Base-by-base conservation (phyloP, 2,113 vertebrate species). In the Oxygymnocypris stewartii region DNA sequence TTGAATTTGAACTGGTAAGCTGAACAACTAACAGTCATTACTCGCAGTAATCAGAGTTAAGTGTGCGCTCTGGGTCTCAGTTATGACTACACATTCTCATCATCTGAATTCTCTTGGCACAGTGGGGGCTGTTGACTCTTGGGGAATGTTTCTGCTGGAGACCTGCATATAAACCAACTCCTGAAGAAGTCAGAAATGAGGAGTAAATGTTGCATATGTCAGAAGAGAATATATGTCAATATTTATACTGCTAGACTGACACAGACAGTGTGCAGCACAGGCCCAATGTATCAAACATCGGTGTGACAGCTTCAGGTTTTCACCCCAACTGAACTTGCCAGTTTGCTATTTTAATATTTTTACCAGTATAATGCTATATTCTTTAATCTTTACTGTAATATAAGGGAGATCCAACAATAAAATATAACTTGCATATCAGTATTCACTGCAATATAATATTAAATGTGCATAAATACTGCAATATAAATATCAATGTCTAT, bases 171-270 rank as follows among this genome's bases (percentile, higher is more conserved):
- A 77, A 77, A 51, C 23, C 40, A 47, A 44, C 42, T 47, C n/a
- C 47, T 77, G 44, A 51, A 54, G 47, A 78, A 51, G 25, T 77
- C 44, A 80, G 20, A 80, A 37, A 80, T 61, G 35, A 80, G 35
- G 12, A 80, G 57, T 16, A 37, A 23, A 63, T 63, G 54, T n/a
- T 57, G 61, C 10, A 79, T 12, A 25, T 80, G 75, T 35, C 75
- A 78, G 44, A 54, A 25, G 35, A 40, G 35, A 61, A 63, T 23
- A 80, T n/a, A 13, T 80, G 78, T 80, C 78, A 80, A 63, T 61
- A 61, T 61, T 40, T 80, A 42, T 80, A 44, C 31, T n/a, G 35
- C n/a, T 8, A 59, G 54, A 80, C 57, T 63, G 51, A 80, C 78
- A 63, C 57, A 63, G 47, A 51, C 23, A 37, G 54, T 61, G 54